Conservation (phyloP, 2,797 vertebrate species). For the Protonibea diacanthus region DNA sequence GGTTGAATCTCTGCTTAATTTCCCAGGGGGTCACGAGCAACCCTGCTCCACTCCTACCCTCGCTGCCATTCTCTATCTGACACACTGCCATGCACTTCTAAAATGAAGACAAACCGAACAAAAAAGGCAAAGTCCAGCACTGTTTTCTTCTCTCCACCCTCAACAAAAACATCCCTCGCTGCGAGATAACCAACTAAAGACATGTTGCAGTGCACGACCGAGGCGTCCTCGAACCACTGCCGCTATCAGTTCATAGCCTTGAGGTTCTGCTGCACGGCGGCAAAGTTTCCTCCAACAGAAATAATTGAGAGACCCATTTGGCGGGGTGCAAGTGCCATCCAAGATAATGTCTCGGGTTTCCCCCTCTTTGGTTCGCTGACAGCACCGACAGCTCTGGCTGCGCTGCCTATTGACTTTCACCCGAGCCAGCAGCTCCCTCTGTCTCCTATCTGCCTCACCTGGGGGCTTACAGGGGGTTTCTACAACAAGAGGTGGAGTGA, state of each 20-base stretch:
- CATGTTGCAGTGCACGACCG: neutral
- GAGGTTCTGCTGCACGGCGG: slow-evolving; percentile 29
- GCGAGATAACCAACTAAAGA: neutral
- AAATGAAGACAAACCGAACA: slow-evolving; percentile 59
- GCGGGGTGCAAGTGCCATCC: slow-evolving; percentile 54
- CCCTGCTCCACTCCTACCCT: slow-evolving; percentile 38
- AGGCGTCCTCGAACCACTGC: slow-evolving; percentile 4
- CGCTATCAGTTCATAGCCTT: slow-evolving; percentile 35
- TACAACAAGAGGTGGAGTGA: slow-evolving; percentile 3
- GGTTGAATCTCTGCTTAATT: slow-evolving; percentile 78
- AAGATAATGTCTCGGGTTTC: slow-evolving; percentile 64
- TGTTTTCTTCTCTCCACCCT: slow-evolving; percentile 40
- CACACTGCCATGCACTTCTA: slow-evolving; percentile 46
- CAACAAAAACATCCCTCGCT: slow-evolving; percentile 17
- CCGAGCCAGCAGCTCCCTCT: slow-evolving; percentile 48
- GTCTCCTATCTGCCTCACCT: slow-evolving; percentile 50
- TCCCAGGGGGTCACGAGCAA: slow-evolving; percentile 75
- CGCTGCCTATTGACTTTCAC: slow-evolving; percentile 53
- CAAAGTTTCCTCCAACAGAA: slow-evolving; percentile 56
- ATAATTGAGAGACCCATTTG: slow-evolving; percentile 59
- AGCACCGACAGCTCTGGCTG: slow-evolving; percentile 48
- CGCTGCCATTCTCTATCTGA: slow-evolving; percentile 62
- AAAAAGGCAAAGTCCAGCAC: slow-evolving; percentile 2
- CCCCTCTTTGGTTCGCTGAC: slow-evolving; percentile 56
- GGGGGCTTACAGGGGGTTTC: slow-evolving; percentile 34